phyloP scores from a whole-genome alignment of 2,888 invertebrate genomes.

The Hemistola chrysoprasaria region DNA sequence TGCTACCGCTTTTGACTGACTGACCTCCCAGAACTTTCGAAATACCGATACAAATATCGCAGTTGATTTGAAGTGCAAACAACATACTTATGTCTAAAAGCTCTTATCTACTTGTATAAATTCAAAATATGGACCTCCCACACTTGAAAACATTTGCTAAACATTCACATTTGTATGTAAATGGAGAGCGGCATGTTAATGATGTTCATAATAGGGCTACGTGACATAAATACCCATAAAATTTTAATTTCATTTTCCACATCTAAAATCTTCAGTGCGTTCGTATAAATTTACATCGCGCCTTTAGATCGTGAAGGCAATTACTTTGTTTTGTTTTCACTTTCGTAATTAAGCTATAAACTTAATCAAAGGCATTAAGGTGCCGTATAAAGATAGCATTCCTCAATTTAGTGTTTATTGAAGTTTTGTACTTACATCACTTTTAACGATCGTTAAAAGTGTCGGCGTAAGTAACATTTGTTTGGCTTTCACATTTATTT shows the following conservation, averaged over 20 bases:
- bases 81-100: conserved; percentile 12
- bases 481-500: conserved; percentile 28
- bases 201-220: conserved; percentile 18
- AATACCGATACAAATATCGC: conserved; percentile 15
- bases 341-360: conserved; percentile 8
- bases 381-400: conserved; percentile 10
- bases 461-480: conserved; percentile 22
- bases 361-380: conserved; percentile 23
- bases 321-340: conserved; percentile 5
- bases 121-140: conserved; percentile 21
- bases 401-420: conserved; percentile 15
- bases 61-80: conserved; percentile 9
- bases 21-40: conserved; percentile 28
- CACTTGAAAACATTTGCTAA: conserved; percentile 23
- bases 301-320: background rate
- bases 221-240: conserved; percentile 21
- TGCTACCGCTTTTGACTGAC: conserved; percentile 36
- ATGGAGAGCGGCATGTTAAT: conserved; percentile 20
- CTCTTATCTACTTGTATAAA: conserved; percentile 19
- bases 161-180: conserved; percentile 22
- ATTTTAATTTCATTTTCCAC: conserved; percentile 14
- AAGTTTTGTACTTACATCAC: conserved; percentile 10
- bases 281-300: background rate
- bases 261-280: conserved; percentile 3
- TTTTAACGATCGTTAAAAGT: conserved; percentile 18